Evolutionary conservation across 2,113 vertebrate genomes (phyloP).

Genomic region (Dendropsophus ebraccatus): DNA sequence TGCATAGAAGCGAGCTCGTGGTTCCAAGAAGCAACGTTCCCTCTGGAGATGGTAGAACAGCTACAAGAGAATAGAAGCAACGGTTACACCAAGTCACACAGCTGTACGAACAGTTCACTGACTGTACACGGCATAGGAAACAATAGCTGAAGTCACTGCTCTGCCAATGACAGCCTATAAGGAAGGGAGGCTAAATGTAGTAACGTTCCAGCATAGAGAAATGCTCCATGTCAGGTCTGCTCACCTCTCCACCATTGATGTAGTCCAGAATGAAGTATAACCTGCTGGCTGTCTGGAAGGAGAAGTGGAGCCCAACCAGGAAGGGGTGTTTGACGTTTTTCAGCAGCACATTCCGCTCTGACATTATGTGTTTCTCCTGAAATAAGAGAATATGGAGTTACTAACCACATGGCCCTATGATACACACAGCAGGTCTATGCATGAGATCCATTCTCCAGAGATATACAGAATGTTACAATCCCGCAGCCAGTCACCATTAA

Average conservation of each 20-base stretch:
- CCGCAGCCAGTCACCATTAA: not conserved
- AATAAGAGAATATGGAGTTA: slow-evolving; percentile 17
- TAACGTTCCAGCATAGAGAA: slow-evolving; percentile 61
- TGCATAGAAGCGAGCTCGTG: slow-evolving; percentile 91
- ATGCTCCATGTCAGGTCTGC: slow-evolving; percentile 55
- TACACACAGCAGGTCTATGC: not conserved
- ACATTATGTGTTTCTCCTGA: slow-evolving; percentile 99
- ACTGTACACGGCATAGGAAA: slow-evolving; percentile 65
- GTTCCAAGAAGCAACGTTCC: slow-evolving; percentile 96
- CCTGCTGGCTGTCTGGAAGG: slow-evolving; percentile 96
- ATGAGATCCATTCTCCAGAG: too few species aligned
- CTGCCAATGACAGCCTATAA: slow-evolving; percentile 59
- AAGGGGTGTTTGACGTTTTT: slow-evolving; percentile 99
- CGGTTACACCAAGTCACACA: slow-evolving; percentile 61
- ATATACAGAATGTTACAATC: not conserved
- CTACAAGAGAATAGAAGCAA: slow-evolving; percentile 71
- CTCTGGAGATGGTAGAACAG: slow-evolving; percentile 98
- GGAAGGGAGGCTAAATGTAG: slow-evolving; percentile 73
- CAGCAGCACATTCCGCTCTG: slow-evolving; percentile 92
- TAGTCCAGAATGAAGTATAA: slow-evolving; percentile 96
- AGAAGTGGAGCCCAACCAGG: slow-evolving; percentile 95
- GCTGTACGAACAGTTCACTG: slow-evolving; percentile 68
- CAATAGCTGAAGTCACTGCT: slow-evolving; percentile 73
- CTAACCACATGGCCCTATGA: not conserved
- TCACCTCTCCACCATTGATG: slow-evolving; percentile 98